Base-by-base conservation (phyloP, 2,888 invertebrate species). In the Leptopilina syphax region DNA sequence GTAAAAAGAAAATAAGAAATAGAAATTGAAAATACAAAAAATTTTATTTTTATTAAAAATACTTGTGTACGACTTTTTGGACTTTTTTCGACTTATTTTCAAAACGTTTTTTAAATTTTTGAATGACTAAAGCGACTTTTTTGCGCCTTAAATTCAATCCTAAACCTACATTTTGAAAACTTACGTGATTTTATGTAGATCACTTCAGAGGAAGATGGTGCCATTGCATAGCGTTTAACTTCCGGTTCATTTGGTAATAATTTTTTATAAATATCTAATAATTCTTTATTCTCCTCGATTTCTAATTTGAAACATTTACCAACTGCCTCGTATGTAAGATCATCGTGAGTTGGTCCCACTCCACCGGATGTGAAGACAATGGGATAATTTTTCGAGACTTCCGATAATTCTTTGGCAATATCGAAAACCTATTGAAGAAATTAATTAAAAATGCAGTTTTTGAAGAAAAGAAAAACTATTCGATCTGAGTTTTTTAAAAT, bases 331-430 rank as follows among this genome's bases (percentile, higher is more conserved):
- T 95, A 95, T 1, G 95, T 95, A 79, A 94, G 91, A 87, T 95
- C 95, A 90, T 95, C 95, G 85, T 95, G 95, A 1, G 95, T 95
- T 0, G 95, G 95, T 4, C 95, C 95, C 66, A 95, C 93, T 10
- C 95, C 95, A 9, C 95, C 95, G 12, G 94, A 93, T 1, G 95
- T 95, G 68, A 95, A 92, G 4, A 95, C 94, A 86, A 92, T 91
- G 24, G 92, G 92, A 89, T 89, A 94, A 50, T 85, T 87, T 34
- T 89, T 85, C 1, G 94, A 94, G 84, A 93, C 82, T 47, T 84
- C 84, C 8, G 54, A 57, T 1, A 95, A 93, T 90, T 94, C 94
- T 63, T 91, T 87, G 0, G 94, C 93, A 77, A 95, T 95, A 34
- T 92, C 92, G 47, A 93, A 91, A 7, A 94, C 87, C 90, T 90